A percentile compares a stretch with the other conserved stretches of the same genome.
These are phyloP conservation scores for Oryzias curvinotus DNA, from an alignment of 2,113 vertebrate species.

Conservation along the genomic window DNA sequence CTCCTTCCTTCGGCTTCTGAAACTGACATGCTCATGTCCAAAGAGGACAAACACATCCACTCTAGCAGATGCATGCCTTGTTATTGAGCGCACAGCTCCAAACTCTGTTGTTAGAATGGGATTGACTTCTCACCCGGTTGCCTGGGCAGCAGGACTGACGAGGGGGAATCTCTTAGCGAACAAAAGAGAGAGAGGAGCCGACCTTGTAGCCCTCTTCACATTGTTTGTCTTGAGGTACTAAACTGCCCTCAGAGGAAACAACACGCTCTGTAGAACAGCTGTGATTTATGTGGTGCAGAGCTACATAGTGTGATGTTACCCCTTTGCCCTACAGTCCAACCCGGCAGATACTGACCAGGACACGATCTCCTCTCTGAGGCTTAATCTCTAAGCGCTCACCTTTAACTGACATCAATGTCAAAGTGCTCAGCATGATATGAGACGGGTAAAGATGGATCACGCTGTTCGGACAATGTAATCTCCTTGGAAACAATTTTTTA, in stretches of 20 bases:
- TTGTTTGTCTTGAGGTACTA: constrained; percentile 65
- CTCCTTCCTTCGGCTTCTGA: constrained; percentile 36
- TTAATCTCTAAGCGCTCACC: neutral
- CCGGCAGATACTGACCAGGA: constrained; percentile 9
- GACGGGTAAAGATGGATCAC: too few relatives aligned
- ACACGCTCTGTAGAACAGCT: constrained; percentile 50
- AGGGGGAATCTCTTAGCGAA: constrained; percentile 57
- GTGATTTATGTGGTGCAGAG: constrained; percentile 52
- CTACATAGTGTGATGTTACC: constrained; percentile 46
- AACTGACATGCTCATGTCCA: constrained; percentile 21
- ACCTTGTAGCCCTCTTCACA: constrained; percentile 73
- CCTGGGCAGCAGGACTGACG: constrained; percentile 43
- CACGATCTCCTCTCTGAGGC: neutral
- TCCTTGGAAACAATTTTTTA: neutral
- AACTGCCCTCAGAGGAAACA: constrained; percentile 51
- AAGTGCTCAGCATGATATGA: too few relatives aligned
- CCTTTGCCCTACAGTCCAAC: constrained; percentile 18
- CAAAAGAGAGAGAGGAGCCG: constrained; percentile 61
- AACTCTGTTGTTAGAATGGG: constrained; percentile 54
- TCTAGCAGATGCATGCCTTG: neutral
- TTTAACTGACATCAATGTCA: neutral
- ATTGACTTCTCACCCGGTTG: constrained; percentile 68
- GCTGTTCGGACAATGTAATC: neutral
- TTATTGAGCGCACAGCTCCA: constrained; percentile 29
- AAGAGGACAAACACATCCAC: constrained; percentile 38